phyloP scores from a whole-genome alignment of 2,797 vertebrate species.

The Semotilus atromaculatus region DNA sequence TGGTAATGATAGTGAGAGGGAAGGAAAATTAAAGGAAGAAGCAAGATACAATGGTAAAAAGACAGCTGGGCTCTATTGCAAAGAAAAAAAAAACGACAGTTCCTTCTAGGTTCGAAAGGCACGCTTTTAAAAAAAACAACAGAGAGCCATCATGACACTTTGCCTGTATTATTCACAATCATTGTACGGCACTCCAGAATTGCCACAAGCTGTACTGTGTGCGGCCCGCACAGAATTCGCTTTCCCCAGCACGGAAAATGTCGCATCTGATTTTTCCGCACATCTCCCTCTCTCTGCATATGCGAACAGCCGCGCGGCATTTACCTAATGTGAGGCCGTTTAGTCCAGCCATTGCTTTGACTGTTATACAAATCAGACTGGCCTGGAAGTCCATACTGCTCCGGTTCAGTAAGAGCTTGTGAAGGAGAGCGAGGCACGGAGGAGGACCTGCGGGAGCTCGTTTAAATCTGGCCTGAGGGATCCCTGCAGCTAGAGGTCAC shows the following conservation, averaged over 20 bases:
- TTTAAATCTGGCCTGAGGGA: conserved; percentile 87
- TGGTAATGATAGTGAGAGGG: conserved; percentile 67
- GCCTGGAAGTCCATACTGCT: conserved; percentile 38
- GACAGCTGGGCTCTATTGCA: conserved; percentile 47
- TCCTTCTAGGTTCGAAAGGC: conserved; percentile 23
- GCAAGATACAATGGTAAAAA: conserved; percentile 65
- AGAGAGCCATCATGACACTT: conserved; percentile 38
- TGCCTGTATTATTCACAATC: conserved; percentile 38
- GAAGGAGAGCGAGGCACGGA: conserved; percentile 53
- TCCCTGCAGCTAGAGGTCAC: conserved; percentile 83
- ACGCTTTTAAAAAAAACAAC: conserved; percentile 42
- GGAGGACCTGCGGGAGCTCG: conserved; percentile 82
- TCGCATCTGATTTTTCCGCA: conserved; percentile 49
- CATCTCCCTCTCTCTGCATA: conserved; percentile 44
- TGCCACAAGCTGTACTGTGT: not conserved
- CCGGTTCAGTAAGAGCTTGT: conserved; percentile 33
- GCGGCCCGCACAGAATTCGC: not conserved
- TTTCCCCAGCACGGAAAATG: conserved; percentile 41
- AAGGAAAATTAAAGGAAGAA: conserved; percentile 66
- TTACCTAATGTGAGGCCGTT: conserved; percentile 55
- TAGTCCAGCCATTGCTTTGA: conserved; percentile 40
- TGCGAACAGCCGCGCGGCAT: conserved; percentile 54
- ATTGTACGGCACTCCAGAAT: not conserved
- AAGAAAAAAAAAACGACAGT: conserved; percentile 35
- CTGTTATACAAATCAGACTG: conserved; percentile 55